Evolutionary conservation across 2,888 invertebrate genomes (phyloP).

Genomic region (Oscheius sp.): DNA sequence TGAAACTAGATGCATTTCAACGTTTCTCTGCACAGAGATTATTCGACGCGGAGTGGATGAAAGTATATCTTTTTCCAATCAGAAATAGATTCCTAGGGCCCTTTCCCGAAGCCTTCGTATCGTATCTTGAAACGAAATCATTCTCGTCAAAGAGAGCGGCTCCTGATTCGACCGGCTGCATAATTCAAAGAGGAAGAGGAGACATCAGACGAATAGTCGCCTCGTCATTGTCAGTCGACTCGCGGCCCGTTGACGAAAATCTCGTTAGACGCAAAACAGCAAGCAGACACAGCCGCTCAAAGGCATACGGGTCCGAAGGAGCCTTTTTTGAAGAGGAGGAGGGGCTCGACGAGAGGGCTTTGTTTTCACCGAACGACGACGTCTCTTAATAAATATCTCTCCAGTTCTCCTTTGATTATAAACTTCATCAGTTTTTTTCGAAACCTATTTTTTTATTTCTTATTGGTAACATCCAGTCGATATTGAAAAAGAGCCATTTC

Average conservation of each 20-base stretch:
- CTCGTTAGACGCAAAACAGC: constrained; percentile 27
- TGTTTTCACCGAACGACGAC: not conserved
- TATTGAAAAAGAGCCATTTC: not conserved
- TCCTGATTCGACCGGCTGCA: constrained; percentile 1
- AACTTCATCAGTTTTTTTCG: not conserved
- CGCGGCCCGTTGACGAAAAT: constrained; percentile 23
- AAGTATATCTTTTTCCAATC: not conserved
- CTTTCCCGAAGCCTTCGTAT: constrained; percentile 8
- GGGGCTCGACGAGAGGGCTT: no score
- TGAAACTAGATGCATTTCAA: constrained; percentile 16
- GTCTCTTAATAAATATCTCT: no score
- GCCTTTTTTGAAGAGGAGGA: no score
- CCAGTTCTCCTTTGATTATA: no score
- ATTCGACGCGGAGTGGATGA: not conserved
- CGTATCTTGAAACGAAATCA: constrained; percentile 3
- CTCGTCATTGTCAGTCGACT: constrained; percentile 15
- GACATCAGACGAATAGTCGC: not conserved
- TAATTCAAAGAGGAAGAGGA: constrained; percentile 14
- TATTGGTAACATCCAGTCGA: not conserved
- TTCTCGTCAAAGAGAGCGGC: not conserved
- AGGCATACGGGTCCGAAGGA: constrained; percentile 17
- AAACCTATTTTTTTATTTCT: not conserved
- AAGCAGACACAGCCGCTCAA: not conserved
- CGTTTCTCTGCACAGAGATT: constrained; percentile 10
- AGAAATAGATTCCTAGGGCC: no score